These are phyloP conservation scores for Microplitis mediator DNA, from an alignment of 1,140 invertebrate genomes.

Conservation along the genomic window DNA sequence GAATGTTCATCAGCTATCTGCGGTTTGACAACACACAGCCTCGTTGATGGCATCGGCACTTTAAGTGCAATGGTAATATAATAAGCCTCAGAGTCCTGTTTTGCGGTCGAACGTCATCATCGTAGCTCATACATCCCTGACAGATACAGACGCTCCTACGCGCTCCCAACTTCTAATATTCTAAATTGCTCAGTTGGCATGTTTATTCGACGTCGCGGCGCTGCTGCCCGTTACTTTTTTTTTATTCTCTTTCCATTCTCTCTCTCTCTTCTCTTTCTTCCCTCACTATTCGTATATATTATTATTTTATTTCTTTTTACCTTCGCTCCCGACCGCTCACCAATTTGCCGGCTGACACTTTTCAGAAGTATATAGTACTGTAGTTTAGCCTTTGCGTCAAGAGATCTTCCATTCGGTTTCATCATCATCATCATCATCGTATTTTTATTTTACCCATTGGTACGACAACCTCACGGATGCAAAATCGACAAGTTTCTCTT, in stretches of 20 bases:
- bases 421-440: not conserved
- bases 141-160: conserved; percentile 47
- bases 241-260: not conserved
- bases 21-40: conserved; percentile 36
- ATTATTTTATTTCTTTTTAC: not conserved
- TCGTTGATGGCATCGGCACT: conserved; percentile 45
- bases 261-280: not conserved
- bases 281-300: not conserved
- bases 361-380: not conserved
- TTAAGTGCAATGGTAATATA: conserved; percentile 37
- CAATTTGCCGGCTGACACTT: conserved; percentile 57
- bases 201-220: conserved; percentile 55
- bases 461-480: too few relatives aligned
- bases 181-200: conserved; percentile 54
- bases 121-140: conserved; percentile 53
- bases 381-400: not conserved
- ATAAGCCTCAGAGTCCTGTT: conserved; percentile 13
- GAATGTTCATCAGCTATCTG: conserved; percentile 32
- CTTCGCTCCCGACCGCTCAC: conserved; percentile 30
- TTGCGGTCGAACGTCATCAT: conserved; percentile 57
- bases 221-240: conserved; percentile 37
- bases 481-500: too few relatives aligned
- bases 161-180: conserved; percentile 53
- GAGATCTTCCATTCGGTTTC: not conserved
- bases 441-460: not conserved